Evolutionary conservation across 2,113 vertebrate genomes (phyloP).

Genomic region (Psilopogon haemacephalus): DNA sequence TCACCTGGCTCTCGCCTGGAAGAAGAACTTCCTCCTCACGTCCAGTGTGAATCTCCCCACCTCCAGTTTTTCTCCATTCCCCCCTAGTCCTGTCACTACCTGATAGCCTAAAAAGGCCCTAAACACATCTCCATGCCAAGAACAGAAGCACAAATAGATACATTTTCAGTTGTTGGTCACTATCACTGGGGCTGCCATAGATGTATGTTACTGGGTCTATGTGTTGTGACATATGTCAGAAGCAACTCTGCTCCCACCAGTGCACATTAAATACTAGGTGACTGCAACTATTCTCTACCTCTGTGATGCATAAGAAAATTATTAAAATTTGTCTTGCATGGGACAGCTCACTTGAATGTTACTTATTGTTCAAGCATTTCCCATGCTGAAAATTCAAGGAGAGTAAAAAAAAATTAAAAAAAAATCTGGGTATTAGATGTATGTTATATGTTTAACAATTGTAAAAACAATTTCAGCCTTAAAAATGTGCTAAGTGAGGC

Average conservation of each 20-base stretch:
- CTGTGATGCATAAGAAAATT: background rate
- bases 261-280: background rate
- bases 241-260: background rate
- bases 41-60: too few species aligned
- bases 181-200: background rate
- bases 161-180: background rate
- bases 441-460: background rate
- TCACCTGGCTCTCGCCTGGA: too few species aligned
- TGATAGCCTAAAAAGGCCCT: too few species aligned
- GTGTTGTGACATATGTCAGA: background rate
- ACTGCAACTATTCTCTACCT: background rate
- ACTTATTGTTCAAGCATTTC: background rate
- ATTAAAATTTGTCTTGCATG: background rate
- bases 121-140: background rate
- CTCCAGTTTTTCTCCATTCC: too few species aligned
- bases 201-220: background rate
- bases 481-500: slow-evolving; percentile 47
- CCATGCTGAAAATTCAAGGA: slow-evolving; percentile 12
- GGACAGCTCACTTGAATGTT: background rate
- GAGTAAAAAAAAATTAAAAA: slow-evolving; percentile 30
- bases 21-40: too few species aligned
- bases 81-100: too few species aligned
- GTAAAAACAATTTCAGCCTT: slow-evolving; percentile 43
- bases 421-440: background rate
- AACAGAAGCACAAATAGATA: background rate